Base-by-base conservation (phyloP, 2,888 invertebrate species). In the Aricia artaxerxes region DNA sequence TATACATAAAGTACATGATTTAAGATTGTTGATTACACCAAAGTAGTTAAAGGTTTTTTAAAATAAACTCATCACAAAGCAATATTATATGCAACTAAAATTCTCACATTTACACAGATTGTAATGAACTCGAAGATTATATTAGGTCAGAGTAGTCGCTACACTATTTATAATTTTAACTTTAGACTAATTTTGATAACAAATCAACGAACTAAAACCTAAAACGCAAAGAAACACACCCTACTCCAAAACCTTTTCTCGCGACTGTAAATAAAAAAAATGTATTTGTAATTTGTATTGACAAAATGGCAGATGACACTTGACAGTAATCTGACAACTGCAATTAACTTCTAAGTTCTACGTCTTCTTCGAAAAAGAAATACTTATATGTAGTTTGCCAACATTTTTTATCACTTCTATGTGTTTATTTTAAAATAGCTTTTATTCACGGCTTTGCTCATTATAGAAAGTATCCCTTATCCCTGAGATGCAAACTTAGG, bases 221-320 rank as follows among this genome's bases (percentile, higher is more conserved):
- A 87, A 90, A 90, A 82, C 86, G 88, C 86, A 89, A 91, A 90
- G 89, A 88, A 88, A 90, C 92, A 93, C 94, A 91, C 92, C 93
- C 93, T 90, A 87, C 89, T 92, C 93, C 90, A 87, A 89, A 80
- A 89, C 89, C 88, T 87, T 88, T 89, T 91, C 90, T 90, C 91
- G 90, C 87, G 87, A 91, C 90, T 90, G 88, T 88, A 90, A 90
- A 89, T 89, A 89, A 88, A 73, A 77, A 79, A 53, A 49, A 24
- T 24, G 24, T 24, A 24, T n/a, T n/a, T 78, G 53, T n/a, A 64
- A 49, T 73, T 16, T 53, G 82, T 90, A 82, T 84, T 84, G 83
- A 82, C 83, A 80, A 69, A 69, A 69, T 69, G 69, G 69, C 35
- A 69, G 69, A 4, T 69, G 44, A 7, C 35, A 44, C 9, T 9